Evolutionary conservation across 2,113 vertebrate species (phyloP).

Genomic region (Charadrius vociferus): DNA sequence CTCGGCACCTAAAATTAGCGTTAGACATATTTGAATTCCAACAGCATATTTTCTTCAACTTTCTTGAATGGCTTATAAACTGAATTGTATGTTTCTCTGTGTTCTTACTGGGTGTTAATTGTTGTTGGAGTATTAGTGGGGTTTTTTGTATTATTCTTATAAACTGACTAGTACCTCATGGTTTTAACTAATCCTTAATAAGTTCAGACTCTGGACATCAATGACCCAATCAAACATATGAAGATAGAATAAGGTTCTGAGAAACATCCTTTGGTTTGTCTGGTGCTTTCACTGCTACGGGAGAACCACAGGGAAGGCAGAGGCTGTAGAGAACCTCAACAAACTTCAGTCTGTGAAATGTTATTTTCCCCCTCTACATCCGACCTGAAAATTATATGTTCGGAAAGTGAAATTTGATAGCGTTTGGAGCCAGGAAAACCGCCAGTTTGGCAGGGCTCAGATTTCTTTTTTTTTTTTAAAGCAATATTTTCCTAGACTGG

Average conservation of each 20-base stretch:
- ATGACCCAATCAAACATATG: not conserved
- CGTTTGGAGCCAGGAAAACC: not conserved
- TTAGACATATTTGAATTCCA: not conserved
- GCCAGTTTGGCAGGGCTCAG: not conserved
- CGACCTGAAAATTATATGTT: not conserved
- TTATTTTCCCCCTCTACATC: not conserved
- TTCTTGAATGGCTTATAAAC: not conserved
- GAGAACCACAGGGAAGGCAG: not conserved
- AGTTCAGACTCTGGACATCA: not conserved
- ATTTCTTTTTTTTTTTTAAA: not conserved
- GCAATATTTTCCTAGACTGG: not conserved
- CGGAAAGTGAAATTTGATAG: slow-evolving; percentile 25
- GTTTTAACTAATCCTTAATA: not conserved
- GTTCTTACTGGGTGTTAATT: not conserved
- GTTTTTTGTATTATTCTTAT: not conserved
- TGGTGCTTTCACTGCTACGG: not conserved
- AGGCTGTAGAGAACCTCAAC: not conserved
- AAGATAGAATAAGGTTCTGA: not conserved
- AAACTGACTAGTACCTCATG: not conserved
- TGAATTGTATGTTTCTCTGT: not conserved
- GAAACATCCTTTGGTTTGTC: not conserved
- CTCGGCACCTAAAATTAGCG: not conserved
- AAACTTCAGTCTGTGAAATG: not conserved
- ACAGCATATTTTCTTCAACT: not conserved
- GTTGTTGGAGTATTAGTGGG: not conserved